Conservation (phyloP, 2,797 vertebrate species). For the Steatocranus sp. region DNA sequence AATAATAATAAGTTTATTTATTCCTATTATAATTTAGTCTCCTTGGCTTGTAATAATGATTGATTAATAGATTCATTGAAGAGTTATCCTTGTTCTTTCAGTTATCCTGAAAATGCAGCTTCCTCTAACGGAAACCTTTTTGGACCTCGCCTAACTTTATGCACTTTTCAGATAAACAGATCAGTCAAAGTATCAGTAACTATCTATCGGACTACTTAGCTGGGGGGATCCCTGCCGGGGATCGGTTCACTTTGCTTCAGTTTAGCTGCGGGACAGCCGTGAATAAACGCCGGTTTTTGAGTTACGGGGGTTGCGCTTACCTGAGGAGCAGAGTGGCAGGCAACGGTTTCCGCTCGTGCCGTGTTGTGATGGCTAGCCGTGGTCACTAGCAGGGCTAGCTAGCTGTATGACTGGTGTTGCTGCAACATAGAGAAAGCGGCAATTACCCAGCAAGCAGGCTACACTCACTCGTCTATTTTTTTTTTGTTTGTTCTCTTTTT, state of each 20-base stretch:
- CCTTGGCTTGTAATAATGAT: not conserved
- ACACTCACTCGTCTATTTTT: not conserved
- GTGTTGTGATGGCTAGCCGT: conserved; percentile 61
- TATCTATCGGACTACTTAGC: conserved; percentile 26
- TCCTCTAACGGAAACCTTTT: accelerated
- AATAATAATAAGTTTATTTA: accelerated
- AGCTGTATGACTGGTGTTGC: conserved; percentile 34
- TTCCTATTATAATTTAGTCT: accelerated
- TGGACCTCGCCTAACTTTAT: not conserved
- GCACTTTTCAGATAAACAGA: not conserved
- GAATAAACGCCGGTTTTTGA: not conserved
- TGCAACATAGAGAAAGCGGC: conserved; percentile 29
- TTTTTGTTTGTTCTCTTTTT: not conserved
- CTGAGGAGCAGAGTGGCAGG: conserved; percentile 14
- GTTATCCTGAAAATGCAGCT: not conserved
- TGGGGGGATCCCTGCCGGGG: conserved; percentile 14
- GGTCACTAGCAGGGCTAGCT: conserved; percentile 48
- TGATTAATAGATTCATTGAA: not conserved
- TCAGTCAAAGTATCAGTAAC: conserved; percentile 43
- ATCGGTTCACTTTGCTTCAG: not conserved
- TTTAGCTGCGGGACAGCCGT: not conserved
- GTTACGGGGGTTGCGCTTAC: not conserved
- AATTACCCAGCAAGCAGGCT: conserved; percentile 42
- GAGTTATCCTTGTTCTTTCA: not conserved
- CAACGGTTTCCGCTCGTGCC: conserved; percentile 52